Conservation (phyloP, 2,888 invertebrate species). For the Synergus gifuensis region DNA sequence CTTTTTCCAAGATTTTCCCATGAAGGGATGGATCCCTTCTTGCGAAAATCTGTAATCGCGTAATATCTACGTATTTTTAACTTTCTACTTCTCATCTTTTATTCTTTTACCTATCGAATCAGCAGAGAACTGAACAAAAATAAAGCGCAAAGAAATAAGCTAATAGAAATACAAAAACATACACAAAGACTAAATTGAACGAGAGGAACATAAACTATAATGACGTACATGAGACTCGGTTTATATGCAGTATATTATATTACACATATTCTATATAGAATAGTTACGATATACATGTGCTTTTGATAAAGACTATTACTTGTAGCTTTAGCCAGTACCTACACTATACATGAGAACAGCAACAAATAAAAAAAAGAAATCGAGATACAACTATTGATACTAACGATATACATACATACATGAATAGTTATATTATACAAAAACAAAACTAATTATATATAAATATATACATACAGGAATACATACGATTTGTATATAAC, state of each 20-base stretch:
- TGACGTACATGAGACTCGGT: slow-evolving; percentile 58
- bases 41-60: neutral
- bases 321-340: slow-evolving; percentile 59
- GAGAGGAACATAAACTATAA: slow-evolving; percentile 25
- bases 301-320: slow-evolving; percentile 76
- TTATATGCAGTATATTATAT: slow-evolving; percentile 60
- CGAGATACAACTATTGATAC: slow-evolving; percentile 44
- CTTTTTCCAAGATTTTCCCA: neutral
- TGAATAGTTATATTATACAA: slow-evolving; percentile 41
- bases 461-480: slow-evolving; percentile 44
- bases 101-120: slow-evolving; percentile 21
- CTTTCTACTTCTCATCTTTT: neutral
- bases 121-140: neutral
- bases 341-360: slow-evolving; percentile 27
- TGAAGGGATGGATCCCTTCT: neutral
- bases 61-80: slow-evolving; percentile 3
- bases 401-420: slow-evolving; percentile 49
- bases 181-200: slow-evolving; percentile 29
- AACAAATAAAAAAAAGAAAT: slow-evolving; percentile 42
- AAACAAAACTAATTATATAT: slow-evolving; percentile 35
- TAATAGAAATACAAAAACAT: slow-evolving; percentile 25
- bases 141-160: neutral
- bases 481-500: slow-evolving; percentile 44
- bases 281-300: slow-evolving; percentile 75
- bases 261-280: slow-evolving; percentile 60